These are phyloP conservation scores for Agrochola circellaris DNA, from an alignment of 2,888 invertebrate species.

Conservation along the genomic window DNA sequence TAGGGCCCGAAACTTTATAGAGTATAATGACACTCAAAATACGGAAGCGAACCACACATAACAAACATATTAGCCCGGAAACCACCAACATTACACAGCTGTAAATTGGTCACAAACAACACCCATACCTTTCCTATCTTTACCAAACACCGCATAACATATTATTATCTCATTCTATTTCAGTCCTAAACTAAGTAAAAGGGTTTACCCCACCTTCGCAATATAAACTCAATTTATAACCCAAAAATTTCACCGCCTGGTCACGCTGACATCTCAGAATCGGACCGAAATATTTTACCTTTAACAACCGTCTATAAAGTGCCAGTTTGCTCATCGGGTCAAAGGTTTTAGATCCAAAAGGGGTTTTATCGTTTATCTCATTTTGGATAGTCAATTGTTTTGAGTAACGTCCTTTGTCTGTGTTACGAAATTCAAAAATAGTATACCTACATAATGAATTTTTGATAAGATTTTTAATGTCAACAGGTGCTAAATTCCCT, in stretches of 20 bases:
- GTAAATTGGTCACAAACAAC: background rate
- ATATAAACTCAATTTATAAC: constrained; percentile 23
- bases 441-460: no score
- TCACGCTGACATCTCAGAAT: constrained; percentile 22
- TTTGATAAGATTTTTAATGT: background rate
- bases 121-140: background rate
- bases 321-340: constrained; percentile 10
- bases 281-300: constrained; percentile 41
- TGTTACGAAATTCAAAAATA: background rate
- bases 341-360: constrained; percentile 30
- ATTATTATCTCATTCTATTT: constrained; percentile 15
- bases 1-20: no score
- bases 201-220: constrained; percentile 17
- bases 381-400: constrained; percentile 16
- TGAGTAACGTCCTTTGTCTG: background rate
- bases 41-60: background rate
- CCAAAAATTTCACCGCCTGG: constrained; percentile 20
- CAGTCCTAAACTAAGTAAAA: constrained; percentile 5
- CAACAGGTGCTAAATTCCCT: no score
- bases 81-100: background rate
- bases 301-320: constrained; percentile 31
- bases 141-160: constrained; percentile 9
- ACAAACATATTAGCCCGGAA: background rate
- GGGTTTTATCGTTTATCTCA: constrained; percentile 33
- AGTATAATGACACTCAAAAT: background rate